These are phyloP conservation scores for Teleiodes luculella DNA, from an alignment of 2,888 invertebrate species.

Conservation along the genomic window DNA sequence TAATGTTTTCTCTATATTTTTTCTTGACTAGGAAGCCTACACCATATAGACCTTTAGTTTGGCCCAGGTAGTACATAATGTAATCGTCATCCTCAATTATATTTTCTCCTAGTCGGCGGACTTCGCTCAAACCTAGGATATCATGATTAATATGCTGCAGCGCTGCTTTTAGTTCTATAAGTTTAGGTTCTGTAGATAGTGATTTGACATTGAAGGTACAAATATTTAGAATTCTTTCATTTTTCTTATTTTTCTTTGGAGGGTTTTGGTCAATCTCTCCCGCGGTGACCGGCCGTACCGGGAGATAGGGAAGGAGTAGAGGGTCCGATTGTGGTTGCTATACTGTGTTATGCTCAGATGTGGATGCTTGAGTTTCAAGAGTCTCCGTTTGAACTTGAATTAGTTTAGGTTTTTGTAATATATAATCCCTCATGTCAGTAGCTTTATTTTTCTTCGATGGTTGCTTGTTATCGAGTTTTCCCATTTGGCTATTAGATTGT, in stretches of 20 bases:
- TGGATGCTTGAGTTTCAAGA: not conserved
- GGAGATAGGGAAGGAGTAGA: not conserved
- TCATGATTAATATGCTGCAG: conserved; percentile 23
- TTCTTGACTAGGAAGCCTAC: conserved; percentile 27
- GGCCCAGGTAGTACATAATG: conserved; percentile 23
- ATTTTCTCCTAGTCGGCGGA: conserved; percentile 22
- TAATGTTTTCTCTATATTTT: conserved; percentile 24
- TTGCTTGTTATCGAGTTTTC: not conserved
- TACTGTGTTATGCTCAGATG: not conserved
- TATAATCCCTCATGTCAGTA: not conserved
- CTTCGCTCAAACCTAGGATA: conserved; percentile 11
- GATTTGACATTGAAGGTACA: conserved; percentile 21
- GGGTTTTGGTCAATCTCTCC: no score
- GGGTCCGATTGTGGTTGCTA: not conserved
- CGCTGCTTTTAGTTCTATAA: conserved; percentile 20
- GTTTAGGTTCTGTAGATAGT: conserved; percentile 18
- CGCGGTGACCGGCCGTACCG: not conserved
- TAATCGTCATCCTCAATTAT: conserved; percentile 24
- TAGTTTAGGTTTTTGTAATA: not conserved
- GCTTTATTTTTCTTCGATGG: not conserved
- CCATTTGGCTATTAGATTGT: no score
- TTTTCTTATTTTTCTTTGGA: conserved; percentile 8
- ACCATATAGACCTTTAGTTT: conserved; percentile 26
- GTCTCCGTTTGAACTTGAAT: not conserved
- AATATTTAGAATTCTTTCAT: conserved; percentile 14